phyloP scores from a whole-genome alignment of 1,140 invertebrate genomes.

The Plodia interpunctella region DNA sequence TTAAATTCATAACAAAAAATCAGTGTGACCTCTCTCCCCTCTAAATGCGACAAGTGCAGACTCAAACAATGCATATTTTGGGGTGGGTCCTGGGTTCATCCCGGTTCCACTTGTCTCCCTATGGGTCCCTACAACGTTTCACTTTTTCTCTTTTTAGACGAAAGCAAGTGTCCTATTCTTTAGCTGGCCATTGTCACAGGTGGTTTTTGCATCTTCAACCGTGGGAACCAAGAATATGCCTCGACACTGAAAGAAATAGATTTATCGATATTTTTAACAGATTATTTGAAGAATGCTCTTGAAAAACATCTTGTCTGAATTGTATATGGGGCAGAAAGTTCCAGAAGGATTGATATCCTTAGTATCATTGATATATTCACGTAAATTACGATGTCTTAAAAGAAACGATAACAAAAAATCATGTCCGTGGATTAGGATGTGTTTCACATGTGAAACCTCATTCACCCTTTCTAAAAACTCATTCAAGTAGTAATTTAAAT shows the following conservation, averaged over 20 bases:
- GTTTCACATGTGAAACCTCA: not conserved
- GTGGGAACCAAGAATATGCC: constrained; percentile 34
- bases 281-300: not conserved
- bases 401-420: no score
- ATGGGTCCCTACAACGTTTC: constrained; percentile 30
- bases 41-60: constrained; percentile 46
- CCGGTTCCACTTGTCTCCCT: constrained; percentile 57
- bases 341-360: no score
- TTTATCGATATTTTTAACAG: not conserved
- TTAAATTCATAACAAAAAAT: constrained; percentile 14
- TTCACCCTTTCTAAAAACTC: constrained; percentile 3
- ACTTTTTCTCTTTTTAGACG: constrained; percentile 50
- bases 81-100: constrained; percentile 20
- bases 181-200: constrained; percentile 27
- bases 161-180: constrained; percentile 42
- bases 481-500: constrained; percentile 9
- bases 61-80: constrained; percentile 39
- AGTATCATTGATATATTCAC: no score
- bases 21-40: constrained; percentile 21
- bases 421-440: no score
- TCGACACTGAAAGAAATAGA: constrained; percentile 2
- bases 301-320: not conserved
- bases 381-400: no score
- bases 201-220: constrained; percentile 50
- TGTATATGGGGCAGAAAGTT: no score